These are phyloP conservation scores for Danio tinwini DNA, from an alignment of 2,797 vertebrate species.

Conservation along the genomic window DNA sequence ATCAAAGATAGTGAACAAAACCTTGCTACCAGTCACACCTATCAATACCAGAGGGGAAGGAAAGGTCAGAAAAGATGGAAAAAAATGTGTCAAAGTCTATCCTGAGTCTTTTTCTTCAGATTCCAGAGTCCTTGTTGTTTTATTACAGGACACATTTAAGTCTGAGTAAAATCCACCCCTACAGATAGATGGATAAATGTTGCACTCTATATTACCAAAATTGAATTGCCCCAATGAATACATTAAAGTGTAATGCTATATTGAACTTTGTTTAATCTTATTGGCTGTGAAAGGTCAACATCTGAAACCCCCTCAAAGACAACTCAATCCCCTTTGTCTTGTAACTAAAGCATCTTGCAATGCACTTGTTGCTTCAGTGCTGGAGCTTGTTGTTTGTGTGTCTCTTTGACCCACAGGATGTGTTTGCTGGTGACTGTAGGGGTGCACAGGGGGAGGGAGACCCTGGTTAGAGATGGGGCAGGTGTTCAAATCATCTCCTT, in stretches of 20 bases:
- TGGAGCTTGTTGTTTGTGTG: conserved; percentile 35
- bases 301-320: background rate
- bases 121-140: no score
- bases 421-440: conserved; percentile 29
- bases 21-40: no score
- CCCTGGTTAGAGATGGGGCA: conserved; percentile 23
- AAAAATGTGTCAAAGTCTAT: no score
- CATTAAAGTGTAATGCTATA: background rate
- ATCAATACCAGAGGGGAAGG: no score
- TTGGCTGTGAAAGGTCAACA: background rate
- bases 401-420: conserved; percentile 43
- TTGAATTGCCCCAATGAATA: background rate
- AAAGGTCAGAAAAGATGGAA: no score
- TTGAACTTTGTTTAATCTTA: background rate
- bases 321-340: background rate
- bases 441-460: conserved; percentile 32
- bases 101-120: no score
- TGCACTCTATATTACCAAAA: background rate
- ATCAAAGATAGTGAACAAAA: no score
- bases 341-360: background rate
- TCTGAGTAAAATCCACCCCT: no score
- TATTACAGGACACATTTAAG: no score
- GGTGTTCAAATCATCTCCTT: conserved; percentile 14
- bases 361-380: background rate
- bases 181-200: background rate